These are phyloP conservation scores for Trachelipus rathkii DNA, from an alignment of 1,140 invertebrate genomes.

Conservation along the genomic window DNA sequence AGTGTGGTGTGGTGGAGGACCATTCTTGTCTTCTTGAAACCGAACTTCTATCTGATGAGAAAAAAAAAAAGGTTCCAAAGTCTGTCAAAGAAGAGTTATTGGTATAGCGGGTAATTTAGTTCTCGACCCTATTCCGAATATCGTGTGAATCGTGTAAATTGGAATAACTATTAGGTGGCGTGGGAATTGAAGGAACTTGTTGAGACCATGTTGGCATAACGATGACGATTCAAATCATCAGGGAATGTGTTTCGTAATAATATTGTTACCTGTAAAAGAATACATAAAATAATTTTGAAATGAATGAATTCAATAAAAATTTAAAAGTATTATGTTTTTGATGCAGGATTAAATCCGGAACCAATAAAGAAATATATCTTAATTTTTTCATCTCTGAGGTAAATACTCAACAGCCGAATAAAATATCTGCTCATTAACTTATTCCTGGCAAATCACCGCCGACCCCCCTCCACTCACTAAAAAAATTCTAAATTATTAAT, in stretches of 20 bases:
- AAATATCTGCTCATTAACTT: no score
- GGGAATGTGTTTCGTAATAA: constrained; percentile 25
- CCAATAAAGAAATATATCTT: no score
- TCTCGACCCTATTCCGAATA: neutral
- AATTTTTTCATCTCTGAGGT: no score
- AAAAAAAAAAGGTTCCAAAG: neutral
- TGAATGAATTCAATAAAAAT: no score
- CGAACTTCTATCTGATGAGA: neutral
- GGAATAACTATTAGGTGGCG: neutral
- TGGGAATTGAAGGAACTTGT: neutral
- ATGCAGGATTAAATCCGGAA: no score
- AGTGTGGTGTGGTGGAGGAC: neutral
- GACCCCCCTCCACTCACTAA: no score
- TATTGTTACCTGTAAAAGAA: constrained; percentile 17
- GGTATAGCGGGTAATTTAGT: neutral
- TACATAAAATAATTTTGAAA: no score
- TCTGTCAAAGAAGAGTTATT: neutral
- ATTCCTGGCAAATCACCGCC: no score
- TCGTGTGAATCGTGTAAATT: neutral
- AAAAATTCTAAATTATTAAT: no score
- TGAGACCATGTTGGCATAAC: neutral
- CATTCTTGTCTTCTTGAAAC: neutral
- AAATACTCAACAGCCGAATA: no score
- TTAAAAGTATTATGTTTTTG: no score
- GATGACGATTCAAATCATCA: constrained; percentile 19